These are phyloP conservation scores for Capreolus pygargus DNA, from an alignment of 2,113 vertebrate genomes.

Conservation along the genomic window DNA sequence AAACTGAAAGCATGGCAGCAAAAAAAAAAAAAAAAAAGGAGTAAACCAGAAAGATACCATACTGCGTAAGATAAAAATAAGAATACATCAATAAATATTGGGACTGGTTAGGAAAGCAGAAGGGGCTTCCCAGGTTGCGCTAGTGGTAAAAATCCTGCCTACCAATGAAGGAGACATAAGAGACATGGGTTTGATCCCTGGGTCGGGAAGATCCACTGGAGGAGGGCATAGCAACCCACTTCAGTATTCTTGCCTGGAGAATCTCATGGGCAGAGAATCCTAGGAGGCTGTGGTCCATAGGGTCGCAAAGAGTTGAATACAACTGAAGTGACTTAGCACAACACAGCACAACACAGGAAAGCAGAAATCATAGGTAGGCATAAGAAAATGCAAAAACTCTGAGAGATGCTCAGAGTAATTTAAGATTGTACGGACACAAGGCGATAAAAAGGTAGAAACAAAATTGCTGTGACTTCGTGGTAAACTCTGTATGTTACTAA, in stretches of 20 bases:
- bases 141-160: neutral
- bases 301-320: neutral
- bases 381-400: neutral
- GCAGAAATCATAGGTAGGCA: fast-evolving
- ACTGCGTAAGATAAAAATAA: neutral
- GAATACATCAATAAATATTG: fast-evolving
- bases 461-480: neutral
- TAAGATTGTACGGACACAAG: neutral
- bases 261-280: neutral
- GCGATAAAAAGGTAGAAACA: neutral
- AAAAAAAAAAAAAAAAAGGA: neutral
- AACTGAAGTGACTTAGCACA: neutral
- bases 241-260: neutral
- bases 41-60: neutral
- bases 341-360: neutral
- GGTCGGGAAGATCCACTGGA: neutral
- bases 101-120: neutral
- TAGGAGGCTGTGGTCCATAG: neutral
- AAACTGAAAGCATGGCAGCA: neutral
- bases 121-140: neutral
- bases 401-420: neutral
- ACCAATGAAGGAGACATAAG: neutral
- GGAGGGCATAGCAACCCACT: neutral
- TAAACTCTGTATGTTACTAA: neutral
- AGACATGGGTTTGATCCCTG: neutral